Percentiles rank a stretch among this genome's conserved stretches.
Conservation (phyloP, 2,113 vertebrate genomes). For the Fulica atra region DNA sequence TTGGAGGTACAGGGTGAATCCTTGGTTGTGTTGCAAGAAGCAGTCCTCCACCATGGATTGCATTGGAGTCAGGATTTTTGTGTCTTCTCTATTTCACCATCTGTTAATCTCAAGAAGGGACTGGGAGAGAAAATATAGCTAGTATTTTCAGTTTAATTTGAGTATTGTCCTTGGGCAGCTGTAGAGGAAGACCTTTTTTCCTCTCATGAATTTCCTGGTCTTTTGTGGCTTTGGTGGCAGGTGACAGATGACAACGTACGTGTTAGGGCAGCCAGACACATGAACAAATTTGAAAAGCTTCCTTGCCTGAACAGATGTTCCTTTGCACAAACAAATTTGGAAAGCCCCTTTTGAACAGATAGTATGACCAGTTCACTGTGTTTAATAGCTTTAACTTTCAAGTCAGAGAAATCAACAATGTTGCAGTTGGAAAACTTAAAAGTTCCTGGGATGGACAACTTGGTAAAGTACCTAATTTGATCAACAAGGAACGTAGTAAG, state of each 20-base stretch:
- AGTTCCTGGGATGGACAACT: neutral
- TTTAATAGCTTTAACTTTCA: neutral
- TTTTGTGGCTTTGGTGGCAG: neutral
- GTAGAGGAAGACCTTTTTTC: neutral
- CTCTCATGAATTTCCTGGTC: neutral
- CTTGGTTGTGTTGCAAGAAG: neutral
- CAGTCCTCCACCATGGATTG: neutral
- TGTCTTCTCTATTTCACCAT: neutral
- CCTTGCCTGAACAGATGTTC: neutral
- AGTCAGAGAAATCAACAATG: neutral
- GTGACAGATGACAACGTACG: neutral
- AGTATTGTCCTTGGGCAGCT: neutral
- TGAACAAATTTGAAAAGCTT: neutral
- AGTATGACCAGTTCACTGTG: fast-evolving
- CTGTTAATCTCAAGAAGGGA: neutral
- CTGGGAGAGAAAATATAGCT: neutral
- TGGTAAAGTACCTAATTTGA: neutral
- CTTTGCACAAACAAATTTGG: neutral
- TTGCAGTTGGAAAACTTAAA: neutral
- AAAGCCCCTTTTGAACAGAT: neutral
- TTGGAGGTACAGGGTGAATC: neutral
- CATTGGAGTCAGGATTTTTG: neutral
- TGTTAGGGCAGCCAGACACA: neutral
- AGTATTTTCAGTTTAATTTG: neutral
- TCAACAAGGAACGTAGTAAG: neutral